Base-by-base conservation (phyloP, 1,140 invertebrate species). In the Mycetomoellerius zeteki region DNA sequence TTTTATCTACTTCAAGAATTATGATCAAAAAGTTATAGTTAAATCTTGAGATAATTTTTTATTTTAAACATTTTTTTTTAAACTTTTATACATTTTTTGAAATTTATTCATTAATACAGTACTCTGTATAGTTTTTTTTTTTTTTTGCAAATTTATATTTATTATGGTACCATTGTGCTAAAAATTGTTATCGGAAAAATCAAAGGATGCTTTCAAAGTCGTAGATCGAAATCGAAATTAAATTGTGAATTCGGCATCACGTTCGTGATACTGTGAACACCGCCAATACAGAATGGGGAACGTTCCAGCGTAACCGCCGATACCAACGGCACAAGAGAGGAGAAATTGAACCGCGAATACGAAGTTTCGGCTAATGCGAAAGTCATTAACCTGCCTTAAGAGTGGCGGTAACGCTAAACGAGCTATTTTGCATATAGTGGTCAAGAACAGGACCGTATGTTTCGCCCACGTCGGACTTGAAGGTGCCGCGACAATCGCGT, bases 301-400 rank as follows among this genome's bases (percentile, higher is more conserved):
- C 27, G 19, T 65, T 65, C 21, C 52, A 2, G 27, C 30, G 16
- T 54, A 30, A 67, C 43, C n/a, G 16, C 56, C 54, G 69, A 75
- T 14, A 52, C n/a, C 30, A 37, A 19, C 21, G 12, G 7, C 24
- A 43, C 47, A 19, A 72, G 86, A 62, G 77, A 76, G 47, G 43
- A 24, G n/a, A 52, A 12, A 43, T 52, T 64, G 67, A 69, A 60
- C 37, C 24, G 72, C 84, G 60, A 71, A 8, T 54, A 14, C 43
- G 52, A 73, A 73, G 33, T 47, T 87, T 67, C 86, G 75, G 47
- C 60, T 89, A 89, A 86, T 71, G 54, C 30, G 69, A 37, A 54
- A 16, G 65, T 81, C 33, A 81, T 81, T 81, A 71, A 56, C 12
- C 37, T 54, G 72, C 58, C 69, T 73, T 47, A 27, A 52, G n/a